A percentile compares a stretch with the other conserved stretches of the same genome.
These are phyloP conservation scores for Cantharis rufa DNA, from an alignment of 2,888 invertebrate species.

Conservation along the genomic window DNA sequence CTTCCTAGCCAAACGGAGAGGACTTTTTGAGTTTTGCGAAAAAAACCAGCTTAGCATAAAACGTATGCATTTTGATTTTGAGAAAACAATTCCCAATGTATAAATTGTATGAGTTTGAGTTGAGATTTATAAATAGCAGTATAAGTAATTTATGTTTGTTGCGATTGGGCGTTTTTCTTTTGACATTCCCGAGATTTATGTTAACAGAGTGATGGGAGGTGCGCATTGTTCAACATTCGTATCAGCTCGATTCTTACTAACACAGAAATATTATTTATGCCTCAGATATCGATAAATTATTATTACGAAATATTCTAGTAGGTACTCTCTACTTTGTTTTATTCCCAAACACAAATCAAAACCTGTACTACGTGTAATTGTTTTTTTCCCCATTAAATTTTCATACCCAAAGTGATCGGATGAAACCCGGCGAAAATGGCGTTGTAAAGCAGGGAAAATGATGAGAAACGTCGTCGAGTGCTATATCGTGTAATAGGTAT, in stretches of 20 bases:
- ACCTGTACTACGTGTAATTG: not conserved
- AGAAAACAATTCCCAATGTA: slow-evolving; percentile 36
- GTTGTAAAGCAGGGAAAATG: not conserved
- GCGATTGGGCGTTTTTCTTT: slow-evolving; percentile 58
- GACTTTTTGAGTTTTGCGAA: not conserved
- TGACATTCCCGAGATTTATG: slow-evolving; percentile 56
- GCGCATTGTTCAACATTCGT: slow-evolving; percentile 49
- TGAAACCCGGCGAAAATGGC: not conserved
- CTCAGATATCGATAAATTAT: slow-evolving; percentile 50
- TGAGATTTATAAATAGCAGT: slow-evolving; percentile 57
- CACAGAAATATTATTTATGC: slow-evolving; percentile 60
- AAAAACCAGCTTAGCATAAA: not conserved
- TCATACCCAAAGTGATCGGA: not conserved
- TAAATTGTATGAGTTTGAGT: slow-evolving; percentile 46
- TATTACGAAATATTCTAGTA: slow-evolving; percentile 39
- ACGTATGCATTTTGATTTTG: slow-evolving; percentile 31
- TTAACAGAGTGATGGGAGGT: slow-evolving; percentile 56
- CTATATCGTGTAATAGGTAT: slow-evolving; percentile 1
- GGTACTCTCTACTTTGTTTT: slow-evolving; percentile 31
- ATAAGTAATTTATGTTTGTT: slow-evolving; percentile 56
- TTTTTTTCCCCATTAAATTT: not conserved
- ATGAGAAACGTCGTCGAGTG: slow-evolving; percentile 3
- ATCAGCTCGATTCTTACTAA: slow-evolving; percentile 39
- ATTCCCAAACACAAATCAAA: not conserved
- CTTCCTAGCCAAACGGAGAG: not conserved